These are phyloP conservation scores for Crocallis elinguaria DNA, from an alignment of 2,888 invertebrate species.

Conservation along the genomic window DNA sequence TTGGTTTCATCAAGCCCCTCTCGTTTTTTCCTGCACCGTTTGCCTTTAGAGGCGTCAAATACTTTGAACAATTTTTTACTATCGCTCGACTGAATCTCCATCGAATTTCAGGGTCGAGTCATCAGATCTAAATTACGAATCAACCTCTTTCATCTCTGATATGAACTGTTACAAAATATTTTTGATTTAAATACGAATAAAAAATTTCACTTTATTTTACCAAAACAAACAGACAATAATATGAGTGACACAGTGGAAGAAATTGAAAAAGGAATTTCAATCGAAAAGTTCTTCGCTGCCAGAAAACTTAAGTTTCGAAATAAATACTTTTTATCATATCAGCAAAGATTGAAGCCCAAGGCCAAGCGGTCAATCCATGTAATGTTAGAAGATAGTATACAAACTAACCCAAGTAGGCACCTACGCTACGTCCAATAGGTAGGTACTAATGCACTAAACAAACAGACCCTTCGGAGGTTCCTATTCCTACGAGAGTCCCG, in stretches of 20 bases:
- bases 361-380: too few species aligned
- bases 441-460: too few species aligned
- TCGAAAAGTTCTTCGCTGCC: conserved; percentile 41
- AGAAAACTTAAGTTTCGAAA: conserved; percentile 29
- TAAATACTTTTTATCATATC: conserved; percentile 1
- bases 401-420: too few species aligned
- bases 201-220: conserved; percentile 58
- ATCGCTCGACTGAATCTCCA: conserved; percentile 76
- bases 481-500: too few species aligned
- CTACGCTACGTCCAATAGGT: too few species aligned
- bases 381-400: too few species aligned
- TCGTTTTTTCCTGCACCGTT: conserved; percentile 60
- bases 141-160: conserved; percentile 50
- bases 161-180: conserved; percentile 39
- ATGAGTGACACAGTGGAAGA: conserved; percentile 52
- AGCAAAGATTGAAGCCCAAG: background rate
- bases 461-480: too few species aligned
- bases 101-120: conserved; percentile 58
- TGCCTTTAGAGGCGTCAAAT: conserved; percentile 70
- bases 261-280: conserved; percentile 66
- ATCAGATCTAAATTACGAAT: conserved; percentile 51
- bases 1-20: conserved; percentile 62
- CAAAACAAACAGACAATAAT: conserved; percentile 57
- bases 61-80: conserved; percentile 77
- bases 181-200: conserved; percentile 39